Conservation (phyloP, 1,140 invertebrate genomes). For the Drosophila jambulina region DNA sequence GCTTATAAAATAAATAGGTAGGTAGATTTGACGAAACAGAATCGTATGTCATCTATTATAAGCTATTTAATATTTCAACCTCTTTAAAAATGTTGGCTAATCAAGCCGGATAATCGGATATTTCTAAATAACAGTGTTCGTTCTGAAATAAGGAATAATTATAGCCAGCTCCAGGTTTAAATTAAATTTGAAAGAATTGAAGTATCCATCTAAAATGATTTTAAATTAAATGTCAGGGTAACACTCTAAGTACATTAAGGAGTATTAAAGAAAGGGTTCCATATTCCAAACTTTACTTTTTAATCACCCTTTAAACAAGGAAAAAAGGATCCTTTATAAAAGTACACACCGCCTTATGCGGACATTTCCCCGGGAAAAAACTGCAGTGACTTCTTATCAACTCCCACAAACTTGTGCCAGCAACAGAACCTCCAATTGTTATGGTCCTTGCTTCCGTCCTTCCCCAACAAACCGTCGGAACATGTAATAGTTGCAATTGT, state of each 20-base stretch:
- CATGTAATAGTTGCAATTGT: conserved; percentile 68
- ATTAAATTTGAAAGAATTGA: not conserved
- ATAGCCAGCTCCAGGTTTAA: not conserved
- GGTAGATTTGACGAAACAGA: not conserved
- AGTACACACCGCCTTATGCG: not conserved
- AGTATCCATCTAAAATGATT: not conserved
- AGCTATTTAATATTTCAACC: not conserved
- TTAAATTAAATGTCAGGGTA: not conserved
- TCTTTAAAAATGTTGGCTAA: not conserved
- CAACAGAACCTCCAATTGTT: conserved; percentile 57
- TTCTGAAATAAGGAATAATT: not conserved
- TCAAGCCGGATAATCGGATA: not conserved
- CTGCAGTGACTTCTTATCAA: conserved; percentile 6
- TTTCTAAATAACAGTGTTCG: not conserved
- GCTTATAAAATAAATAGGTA: not conserved
- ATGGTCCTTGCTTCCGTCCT: conserved; percentile 5
- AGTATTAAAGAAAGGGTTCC: not conserved
- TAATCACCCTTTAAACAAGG: not conserved
- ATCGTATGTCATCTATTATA: too few relatives aligned
- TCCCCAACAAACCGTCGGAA: conserved; percentile 16
- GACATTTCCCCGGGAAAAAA: conserved; percentile 5
- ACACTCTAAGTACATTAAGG: not conserved
- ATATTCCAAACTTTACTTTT: not conserved
- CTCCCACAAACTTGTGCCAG: conserved; percentile 23
- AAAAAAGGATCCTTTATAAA: not conserved